phyloP scores from a whole-genome alignment of 35 echinoderm and acorn worm species.

The Apostichopus japonicus region DNA sequence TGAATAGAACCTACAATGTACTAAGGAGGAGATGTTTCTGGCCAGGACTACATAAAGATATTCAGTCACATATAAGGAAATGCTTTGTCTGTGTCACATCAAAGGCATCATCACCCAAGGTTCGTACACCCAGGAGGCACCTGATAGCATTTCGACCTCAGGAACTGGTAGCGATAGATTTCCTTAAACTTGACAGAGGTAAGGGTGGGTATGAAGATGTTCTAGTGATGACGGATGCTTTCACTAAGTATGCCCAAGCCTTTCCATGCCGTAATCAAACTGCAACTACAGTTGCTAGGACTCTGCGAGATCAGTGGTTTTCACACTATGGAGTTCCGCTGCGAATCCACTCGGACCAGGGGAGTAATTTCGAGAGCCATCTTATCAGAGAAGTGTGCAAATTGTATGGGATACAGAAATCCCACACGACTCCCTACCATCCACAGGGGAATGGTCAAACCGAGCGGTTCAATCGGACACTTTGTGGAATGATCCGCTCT shows the following conservation, averaged over 20 bases:
- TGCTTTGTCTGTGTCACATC: slow-evolving; percentile 38
- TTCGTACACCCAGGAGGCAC: slow-evolving; percentile 24
- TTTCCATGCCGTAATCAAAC: slow-evolving; percentile 56
- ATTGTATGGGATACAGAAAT: slow-evolving; percentile 48
- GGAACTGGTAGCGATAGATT: slow-evolving; percentile 53
- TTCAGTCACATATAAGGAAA: slow-evolving; percentile 17
- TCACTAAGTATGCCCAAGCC: slow-evolving; percentile 63
- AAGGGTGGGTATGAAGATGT: slow-evolving; percentile 68
- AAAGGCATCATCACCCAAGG: slow-evolving; percentile 49
- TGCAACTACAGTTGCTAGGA: slow-evolving; percentile 36
- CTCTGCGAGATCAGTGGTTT: slow-evolving; percentile 27
- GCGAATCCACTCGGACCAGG: slow-evolving; percentile 61
- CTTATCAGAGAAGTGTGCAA: slow-evolving; percentile 59
- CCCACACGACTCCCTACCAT: slow-evolving; percentile 53
- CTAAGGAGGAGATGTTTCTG: slow-evolving; percentile 62
- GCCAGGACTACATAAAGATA: slow-evolving; percentile 44
- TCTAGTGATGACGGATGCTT: slow-evolving; percentile 57
- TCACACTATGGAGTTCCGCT: slow-evolving; percentile 49
- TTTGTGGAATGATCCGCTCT: slow-evolving; percentile 56
- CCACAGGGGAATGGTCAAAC: slow-evolving; percentile 43
- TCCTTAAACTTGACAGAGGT: too few relatives aligned
- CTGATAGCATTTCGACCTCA: slow-evolving; percentile 49
- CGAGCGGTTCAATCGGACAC: slow-evolving; percentile 48
- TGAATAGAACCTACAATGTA: background rate
- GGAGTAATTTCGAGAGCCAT: slow-evolving; percentile 57